phyloP scores from a whole-genome alignment of 2,113 vertebrate species.

The Gorsachius goisagi region DNA sequence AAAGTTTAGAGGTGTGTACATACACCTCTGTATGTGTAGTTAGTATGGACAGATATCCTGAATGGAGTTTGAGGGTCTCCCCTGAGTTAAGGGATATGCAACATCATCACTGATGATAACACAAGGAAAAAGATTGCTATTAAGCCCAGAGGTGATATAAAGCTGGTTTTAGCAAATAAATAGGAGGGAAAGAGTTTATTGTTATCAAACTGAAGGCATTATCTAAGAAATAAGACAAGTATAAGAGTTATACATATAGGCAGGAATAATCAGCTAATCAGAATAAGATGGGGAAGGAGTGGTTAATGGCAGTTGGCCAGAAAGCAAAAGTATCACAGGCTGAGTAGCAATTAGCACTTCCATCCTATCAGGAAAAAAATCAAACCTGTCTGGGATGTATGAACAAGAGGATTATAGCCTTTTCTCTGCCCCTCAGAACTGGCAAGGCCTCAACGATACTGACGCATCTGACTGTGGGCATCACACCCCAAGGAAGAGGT shows the following conservation, averaged over 20 bases:
- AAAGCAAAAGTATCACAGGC: neutral
- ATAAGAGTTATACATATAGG: fast-evolving
- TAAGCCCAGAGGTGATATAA: neutral
- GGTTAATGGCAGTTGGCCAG: neutral
- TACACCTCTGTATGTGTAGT: neutral
- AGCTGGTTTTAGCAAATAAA: neutral
- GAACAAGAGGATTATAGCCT: neutral
- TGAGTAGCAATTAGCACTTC: neutral
- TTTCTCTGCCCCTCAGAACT: neutral
- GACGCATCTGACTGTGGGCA: neutral
- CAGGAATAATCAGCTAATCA: neutral
- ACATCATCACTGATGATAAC: neutral
- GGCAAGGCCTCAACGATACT: neutral
- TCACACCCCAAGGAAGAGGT: neutral
- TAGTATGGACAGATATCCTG: neutral
- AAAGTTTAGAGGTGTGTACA: neutral
- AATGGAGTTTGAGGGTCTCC: neutral
- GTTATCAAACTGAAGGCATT: neutral
- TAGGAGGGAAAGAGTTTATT: neutral
- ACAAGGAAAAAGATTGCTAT: neutral
- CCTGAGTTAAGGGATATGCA: neutral
- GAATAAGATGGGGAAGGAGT: neutral
- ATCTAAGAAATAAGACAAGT: neutral
- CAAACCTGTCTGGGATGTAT: fast-evolving
- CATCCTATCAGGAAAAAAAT: neutral